Evolutionary conservation across 2,888 invertebrate species (phyloP), one percentile per base, ranked within the genome.

Genomic region (Oxyteleia sp.): DNA sequence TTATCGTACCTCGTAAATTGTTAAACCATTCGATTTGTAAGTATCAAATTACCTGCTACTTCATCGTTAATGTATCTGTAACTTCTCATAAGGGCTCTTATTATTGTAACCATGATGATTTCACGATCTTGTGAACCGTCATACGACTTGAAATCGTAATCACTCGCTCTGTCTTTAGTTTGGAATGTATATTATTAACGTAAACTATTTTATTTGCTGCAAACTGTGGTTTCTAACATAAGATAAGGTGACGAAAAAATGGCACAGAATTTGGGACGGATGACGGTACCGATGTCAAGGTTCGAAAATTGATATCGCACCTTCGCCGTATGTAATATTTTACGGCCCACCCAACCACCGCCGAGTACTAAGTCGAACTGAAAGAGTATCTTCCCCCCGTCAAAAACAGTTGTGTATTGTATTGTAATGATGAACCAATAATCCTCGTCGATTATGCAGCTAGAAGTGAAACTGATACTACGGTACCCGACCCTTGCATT

Each of bases 11-110:
- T 13, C 23, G 23, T 23, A 23, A 38, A 38, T 4, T 38, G 2
- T 8, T 3, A 2, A 38, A 38, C 11, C 4, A 13, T 4, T 2
- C 3, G 38, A 23, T 4, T 4, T 23, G 5, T 4, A 23, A 5
- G 15, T 16, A 45, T 13, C 5, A 45, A 8, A 45, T 13, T 89
- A 93, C 93, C 93, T 87, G 92, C 71, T 4, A 89, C n/a, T 68
- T 93, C 91, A 0, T 91, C 88, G 66, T 91, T 92, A 1, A 92
- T 2, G 49, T 88, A 90, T 15, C 82, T 74, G 64, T 92, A 92
- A 13, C 84, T 87, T 18, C 76, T 59, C 4, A 88, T n/a, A 1
- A 92, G 11, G 4, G 87, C 75, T 63, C 79, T 86, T 29, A 92
- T 89, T 32, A 92, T 72, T 3, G 89, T 84, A 2, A 90, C 90